Evolutionary conservation across 2,113 vertebrate genomes (phyloP).

Genomic region (Microtus ochrogaster): DNA sequence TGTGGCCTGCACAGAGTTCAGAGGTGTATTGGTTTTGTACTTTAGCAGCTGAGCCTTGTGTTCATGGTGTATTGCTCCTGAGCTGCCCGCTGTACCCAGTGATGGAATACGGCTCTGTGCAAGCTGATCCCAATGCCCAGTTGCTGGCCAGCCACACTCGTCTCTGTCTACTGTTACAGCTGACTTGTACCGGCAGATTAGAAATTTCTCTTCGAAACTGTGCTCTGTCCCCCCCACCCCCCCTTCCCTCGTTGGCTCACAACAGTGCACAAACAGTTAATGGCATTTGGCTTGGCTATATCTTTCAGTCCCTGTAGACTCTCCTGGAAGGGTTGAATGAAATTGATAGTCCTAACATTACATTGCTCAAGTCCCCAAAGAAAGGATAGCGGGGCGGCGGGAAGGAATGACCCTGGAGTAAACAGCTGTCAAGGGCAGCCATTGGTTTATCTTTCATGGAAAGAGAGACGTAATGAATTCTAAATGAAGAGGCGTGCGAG

Average conservation of each 20-base stretch:
- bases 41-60: fast-evolving
- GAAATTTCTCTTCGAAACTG: not conserved
- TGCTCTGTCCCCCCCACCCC: not conserved
- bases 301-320: slow-evolving; percentile 86
- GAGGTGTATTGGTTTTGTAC: not conserved
- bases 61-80: fast-evolving
- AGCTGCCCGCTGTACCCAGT: not conserved
- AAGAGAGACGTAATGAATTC: slow-evolving; percentile 86
- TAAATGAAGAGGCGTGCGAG: slow-evolving; percentile 84
- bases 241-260: not conserved
- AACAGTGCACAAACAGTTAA: slow-evolving; percentile 82
- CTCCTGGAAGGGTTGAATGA: slow-evolving; percentile 89
- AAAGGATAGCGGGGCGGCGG: slow-evolving; percentile 86
- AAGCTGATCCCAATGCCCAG: not conserved
- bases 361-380: slow-evolving; percentile 88
- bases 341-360: slow-evolving; percentile 91
- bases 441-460: slow-evolving; percentile 88
- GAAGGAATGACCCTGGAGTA: slow-evolving; percentile 88
- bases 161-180: not conserved
- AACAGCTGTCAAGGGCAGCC: slow-evolving; percentile 92
- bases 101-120: not conserved
- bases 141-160: fast-evolving
- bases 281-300: slow-evolving; percentile 78
- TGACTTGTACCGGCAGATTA: not conserved
- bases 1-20: too few relatives aligned